Percentiles rank a stretch among this genome's conserved stretches.
These are phyloP conservation scores for Novumbra hubbsi DNA, from an alignment of 2,797 vertebrate species.

Conservation along the genomic window DNA sequence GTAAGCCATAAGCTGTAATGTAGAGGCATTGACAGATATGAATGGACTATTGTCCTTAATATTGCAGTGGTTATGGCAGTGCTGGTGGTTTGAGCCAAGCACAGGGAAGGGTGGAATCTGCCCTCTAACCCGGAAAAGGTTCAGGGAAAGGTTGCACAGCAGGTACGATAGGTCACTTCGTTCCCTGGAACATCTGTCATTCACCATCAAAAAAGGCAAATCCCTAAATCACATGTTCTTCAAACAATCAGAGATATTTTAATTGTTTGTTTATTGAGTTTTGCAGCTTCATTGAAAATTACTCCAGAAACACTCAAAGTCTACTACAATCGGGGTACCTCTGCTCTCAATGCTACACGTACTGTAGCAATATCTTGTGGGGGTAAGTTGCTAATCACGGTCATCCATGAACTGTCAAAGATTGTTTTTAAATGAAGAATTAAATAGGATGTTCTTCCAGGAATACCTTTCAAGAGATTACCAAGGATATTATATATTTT, in stretches of 20 bases:
- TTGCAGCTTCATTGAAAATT: too few relatives aligned
- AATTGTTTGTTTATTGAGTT: too few relatives aligned
- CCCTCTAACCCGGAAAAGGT: conserved; percentile 10
- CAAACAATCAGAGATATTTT: neutral
- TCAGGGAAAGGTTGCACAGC: conserved; percentile 12
- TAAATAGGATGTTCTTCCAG: too few relatives aligned
- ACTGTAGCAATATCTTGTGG: too few relatives aligned
- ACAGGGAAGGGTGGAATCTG: conserved; percentile 12
- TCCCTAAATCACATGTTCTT: neutral
- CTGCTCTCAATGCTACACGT: too few relatives aligned
- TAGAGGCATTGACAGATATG: conserved; percentile 23
- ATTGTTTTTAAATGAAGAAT: too few relatives aligned
- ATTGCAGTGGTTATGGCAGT: conserved; percentile 2
- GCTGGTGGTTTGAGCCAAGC: neutral
- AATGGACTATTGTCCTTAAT: conserved; percentile 28
- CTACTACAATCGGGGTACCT: too few relatives aligned
- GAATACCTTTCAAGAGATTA: too few relatives aligned
- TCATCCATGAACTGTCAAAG: too few relatives aligned
- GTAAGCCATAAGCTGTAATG: conserved; percentile 7
- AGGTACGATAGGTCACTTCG: conserved; percentile 1
- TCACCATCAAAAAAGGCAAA: neutral
- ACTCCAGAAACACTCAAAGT: too few relatives aligned
- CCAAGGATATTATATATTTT: neutral
- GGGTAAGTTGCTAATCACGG: too few relatives aligned
- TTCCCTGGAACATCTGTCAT: conserved; percentile 7